phyloP scores from a whole-genome alignment of 2,888 invertebrate species.

The Thereva nobilitata region DNA sequence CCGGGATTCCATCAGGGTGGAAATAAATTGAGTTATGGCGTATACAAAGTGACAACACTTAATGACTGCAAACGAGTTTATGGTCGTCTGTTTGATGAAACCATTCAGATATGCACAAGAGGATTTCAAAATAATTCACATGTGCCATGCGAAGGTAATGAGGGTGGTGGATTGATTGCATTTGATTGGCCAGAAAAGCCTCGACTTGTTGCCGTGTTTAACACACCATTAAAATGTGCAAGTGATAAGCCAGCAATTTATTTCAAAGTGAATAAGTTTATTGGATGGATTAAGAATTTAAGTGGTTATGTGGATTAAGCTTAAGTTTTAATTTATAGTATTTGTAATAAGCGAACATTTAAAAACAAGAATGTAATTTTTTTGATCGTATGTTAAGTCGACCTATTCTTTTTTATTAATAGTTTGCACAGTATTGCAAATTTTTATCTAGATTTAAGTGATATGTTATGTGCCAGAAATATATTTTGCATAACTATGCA shows the following conservation, averaged over 20 bases:
- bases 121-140: slow-evolving; percentile 28
- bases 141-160: slow-evolving; percentile 34
- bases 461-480: too few species aligned
- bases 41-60: slow-evolving; percentile 10
- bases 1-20: slow-evolving; percentile 21
- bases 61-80: slow-evolving; percentile 24
- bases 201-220: slow-evolving; percentile 25
- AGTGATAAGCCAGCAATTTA: slow-evolving; percentile 30
- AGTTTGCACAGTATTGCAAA: too few species aligned
- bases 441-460: too few species aligned
- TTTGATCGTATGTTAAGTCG: too few species aligned
- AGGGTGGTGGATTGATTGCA: slow-evolving; percentile 28
- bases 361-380: too few species aligned
- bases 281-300: slow-evolving; percentile 21
- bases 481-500: too few species aligned
- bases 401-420: too few species aligned
- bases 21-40: slow-evolving; percentile 18
- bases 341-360: too few species aligned
- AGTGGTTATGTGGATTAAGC: neutral
- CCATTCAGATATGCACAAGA: slow-evolving; percentile 28
- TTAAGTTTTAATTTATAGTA: too few species aligned
- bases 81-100: slow-evolving; percentile 21
- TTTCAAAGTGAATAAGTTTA: slow-evolving; percentile 20
- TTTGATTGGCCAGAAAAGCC: slow-evolving; percentile 29
- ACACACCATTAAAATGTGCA: slow-evolving; percentile 13